Evolutionary conservation across 2,888 invertebrate species (phyloP).

Genomic region (Halictus ligatus): DNA sequence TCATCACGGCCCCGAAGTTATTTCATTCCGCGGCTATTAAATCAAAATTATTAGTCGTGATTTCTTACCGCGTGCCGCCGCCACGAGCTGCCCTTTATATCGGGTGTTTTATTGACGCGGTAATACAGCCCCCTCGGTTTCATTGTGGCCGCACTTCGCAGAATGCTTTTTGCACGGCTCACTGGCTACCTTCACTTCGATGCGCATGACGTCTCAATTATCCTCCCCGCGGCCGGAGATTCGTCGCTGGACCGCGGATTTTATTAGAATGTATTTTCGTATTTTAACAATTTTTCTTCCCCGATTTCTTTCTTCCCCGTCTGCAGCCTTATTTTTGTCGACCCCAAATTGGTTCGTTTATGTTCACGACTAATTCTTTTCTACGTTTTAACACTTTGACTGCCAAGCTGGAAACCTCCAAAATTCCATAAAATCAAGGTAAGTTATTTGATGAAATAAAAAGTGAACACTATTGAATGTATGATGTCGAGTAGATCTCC

Average conservation of each 20-base stretch:
- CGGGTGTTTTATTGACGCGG: constrained; percentile 13
- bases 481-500: no score
- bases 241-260: neutral
- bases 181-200: neutral
- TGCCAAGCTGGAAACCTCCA: no score
- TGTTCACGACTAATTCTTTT: no score
- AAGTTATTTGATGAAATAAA: no score
- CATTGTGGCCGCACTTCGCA: constrained; percentile 7
- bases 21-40: constrained; percentile 66
- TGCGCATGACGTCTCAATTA: neutral
- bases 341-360: no score
- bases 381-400: no score
- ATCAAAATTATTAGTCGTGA: constrained; percentile 67
- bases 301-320: no score
- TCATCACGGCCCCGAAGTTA: constrained; percentile 65
- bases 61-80: constrained; percentile 31
- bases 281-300: no score
- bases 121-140: constrained; percentile 8
- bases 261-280: neutral
- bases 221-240: neutral
- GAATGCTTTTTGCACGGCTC: constrained; percentile 3
- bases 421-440: no score
- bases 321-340: no score
- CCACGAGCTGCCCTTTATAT: constrained; percentile 12
- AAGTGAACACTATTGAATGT: no score